Base-by-base conservation (phyloP, 2,797 vertebrate genomes). In the Amphiprion clarkii region DNA sequence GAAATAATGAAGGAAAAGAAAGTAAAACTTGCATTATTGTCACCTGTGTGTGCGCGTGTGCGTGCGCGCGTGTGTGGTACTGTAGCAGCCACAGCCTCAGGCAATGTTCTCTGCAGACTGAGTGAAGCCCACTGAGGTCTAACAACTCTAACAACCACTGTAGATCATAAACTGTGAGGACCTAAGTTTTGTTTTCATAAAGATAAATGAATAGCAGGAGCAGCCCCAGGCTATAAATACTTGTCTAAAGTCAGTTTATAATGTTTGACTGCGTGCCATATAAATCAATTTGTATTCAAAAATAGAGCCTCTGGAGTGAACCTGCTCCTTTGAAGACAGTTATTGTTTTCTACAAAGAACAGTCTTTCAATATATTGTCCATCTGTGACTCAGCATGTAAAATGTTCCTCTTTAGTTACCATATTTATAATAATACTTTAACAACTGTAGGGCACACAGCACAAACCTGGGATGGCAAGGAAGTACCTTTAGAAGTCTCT, bases 181-280 rank as follows among this genome's bases (percentile, higher is more conserved):
- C 23, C 57, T 33, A 58, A 27, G n/a, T 80, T 78, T 82, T 75
- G 73, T 84, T 67, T 61, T 79, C 69, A 10, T 17, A 64, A 67
- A 1, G 53, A 68, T 75, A 61, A 86, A 80, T 83, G 48, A 87
- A 74, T 76, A 39, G 8, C 57, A 53, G 52, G 12, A 55, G 54
- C 13, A 25, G 46, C 72, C 72, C 3, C 3, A 58, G 57, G 71
- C 66, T 63, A 59, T 21, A 17, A 23, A 29, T 53, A 53, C 76
- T 64, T 63, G 19, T 59, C 46, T 57, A 1, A 44, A 56, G 14
- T 54, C 36, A 16, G 36, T 44, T 73, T 74, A 42, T 64, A 63
- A 74, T 65, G 63, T 85, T 75, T 73, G 58, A 84, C 75, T 53
- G 3, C 3, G 13, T 74, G 51, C 16, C 31, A 65, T 48, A 44